Evolutionary conservation across 2,113 vertebrate genomes (phyloP).

Genomic region (Rostratula benghalensis): DNA sequence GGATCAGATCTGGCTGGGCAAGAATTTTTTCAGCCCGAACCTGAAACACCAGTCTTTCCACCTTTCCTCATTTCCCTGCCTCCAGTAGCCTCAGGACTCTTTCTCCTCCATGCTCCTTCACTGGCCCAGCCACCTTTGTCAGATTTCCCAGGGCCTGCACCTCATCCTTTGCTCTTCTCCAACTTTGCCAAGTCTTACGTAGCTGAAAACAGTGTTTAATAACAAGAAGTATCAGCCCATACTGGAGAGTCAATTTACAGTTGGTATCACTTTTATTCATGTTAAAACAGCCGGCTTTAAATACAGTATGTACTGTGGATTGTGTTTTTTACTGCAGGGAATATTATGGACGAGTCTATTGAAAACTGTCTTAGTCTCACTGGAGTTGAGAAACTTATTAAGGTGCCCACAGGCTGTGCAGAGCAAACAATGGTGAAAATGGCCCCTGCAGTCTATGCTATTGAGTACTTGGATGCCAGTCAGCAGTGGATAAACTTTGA

Average conservation of each 20-base stretch:
- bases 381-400: constrained; percentile 69
- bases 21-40: background rate
- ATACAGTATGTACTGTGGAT: accelerated
- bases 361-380: constrained; percentile 71
- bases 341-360: constrained; percentile 33
- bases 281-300: background rate
- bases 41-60: background rate
- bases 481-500: constrained; percentile 72
- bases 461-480: constrained; percentile 78
- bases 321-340: constrained; percentile 24
- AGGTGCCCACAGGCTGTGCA: constrained; percentile 74
- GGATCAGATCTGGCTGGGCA: background rate
- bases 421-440: constrained; percentile 79
- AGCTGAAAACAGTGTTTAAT: background rate
- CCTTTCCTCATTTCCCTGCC: background rate
- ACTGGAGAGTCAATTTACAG: background rate
- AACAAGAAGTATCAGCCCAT: background rate
- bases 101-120: background rate
- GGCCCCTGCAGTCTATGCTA: constrained; percentile 73
- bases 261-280: background rate
- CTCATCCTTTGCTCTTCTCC: background rate
- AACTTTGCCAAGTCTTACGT: background rate
- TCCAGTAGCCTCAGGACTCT: background rate
- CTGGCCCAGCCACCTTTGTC: background rate
- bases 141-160: background rate